These are phyloP conservation scores for Polypedilum vanderplanki DNA, from an alignment of 1,140 invertebrate species.

Conservation along the genomic window DNA sequence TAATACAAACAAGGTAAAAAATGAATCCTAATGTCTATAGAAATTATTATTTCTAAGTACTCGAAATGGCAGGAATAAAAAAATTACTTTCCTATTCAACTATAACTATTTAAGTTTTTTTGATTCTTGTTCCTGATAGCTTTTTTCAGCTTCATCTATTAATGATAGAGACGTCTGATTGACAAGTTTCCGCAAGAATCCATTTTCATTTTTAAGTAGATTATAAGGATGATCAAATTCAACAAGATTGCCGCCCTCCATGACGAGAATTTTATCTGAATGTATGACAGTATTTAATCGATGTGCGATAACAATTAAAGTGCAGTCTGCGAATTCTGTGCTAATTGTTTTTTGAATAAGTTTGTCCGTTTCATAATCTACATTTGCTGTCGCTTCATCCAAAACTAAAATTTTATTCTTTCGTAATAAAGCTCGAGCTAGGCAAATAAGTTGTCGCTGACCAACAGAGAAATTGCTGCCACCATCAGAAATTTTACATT, in stretches of 20 bases:
- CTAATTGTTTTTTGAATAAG: slow-evolving; percentile 54
- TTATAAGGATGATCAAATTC: slow-evolving; percentile 53
- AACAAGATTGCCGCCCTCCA: slow-evolving; percentile 52
- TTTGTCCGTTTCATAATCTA: slow-evolving; percentile 48
- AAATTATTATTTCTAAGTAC: neutral
- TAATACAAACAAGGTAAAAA: neutral
- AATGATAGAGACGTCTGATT: slow-evolving; percentile 26
- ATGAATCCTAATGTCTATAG: neutral
- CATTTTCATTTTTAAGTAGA: slow-evolving; percentile 43
- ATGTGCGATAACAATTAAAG: slow-evolving; percentile 69
- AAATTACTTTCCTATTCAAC: neutral
- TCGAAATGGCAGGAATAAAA: no score
- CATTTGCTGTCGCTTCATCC: slow-evolving; percentile 56
- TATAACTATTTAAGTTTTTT: neutral
- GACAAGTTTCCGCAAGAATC: slow-evolving; percentile 36
- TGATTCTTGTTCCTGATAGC: neutral
- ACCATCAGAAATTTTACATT: slow-evolving; percentile 54
- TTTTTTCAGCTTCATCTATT: neutral
- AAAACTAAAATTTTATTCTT: slow-evolving; percentile 50
- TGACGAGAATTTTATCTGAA: slow-evolving; percentile 62
- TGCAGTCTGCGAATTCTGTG: slow-evolving; percentile 51
- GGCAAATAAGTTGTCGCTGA: slow-evolving; percentile 54
- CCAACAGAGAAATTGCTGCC: slow-evolving; percentile 52
- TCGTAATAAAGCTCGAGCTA: slow-evolving; percentile 47
- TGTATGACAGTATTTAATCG: slow-evolving; percentile 60